Conservation (phyloP, 92 coral and sea anemone species). For the Porites evermanni region DNA sequence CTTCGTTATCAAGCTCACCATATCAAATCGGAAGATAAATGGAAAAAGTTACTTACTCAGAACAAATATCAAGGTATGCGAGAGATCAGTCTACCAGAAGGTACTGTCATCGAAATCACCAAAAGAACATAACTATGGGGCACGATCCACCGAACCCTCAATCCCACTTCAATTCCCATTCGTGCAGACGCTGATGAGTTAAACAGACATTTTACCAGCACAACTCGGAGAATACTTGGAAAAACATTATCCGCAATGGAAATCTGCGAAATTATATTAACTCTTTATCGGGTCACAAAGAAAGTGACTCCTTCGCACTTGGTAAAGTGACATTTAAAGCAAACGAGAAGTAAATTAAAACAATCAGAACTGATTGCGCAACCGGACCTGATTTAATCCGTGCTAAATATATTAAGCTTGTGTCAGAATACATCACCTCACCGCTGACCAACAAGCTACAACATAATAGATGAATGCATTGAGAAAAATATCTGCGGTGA, state of each 20-base stretch:
- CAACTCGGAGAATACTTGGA: constrained; percentile 33
- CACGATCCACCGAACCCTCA: too few relatives aligned
- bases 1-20: too few relatives aligned
- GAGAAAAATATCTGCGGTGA: constrained; percentile 18
- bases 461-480: constrained; percentile 19
- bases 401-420: constrained; percentile 36
- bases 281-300: background rate
- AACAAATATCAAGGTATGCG: too few relatives aligned
- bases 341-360: constrained; percentile 11
- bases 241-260: background rate
- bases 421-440: constrained; percentile 40
- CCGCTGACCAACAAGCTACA: background rate
- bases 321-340: constrained; percentile 27
- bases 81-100: too few relatives aligned
- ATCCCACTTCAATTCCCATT: constrained; percentile 4
- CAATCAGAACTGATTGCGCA: background rate
- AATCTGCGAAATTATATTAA: too few relatives aligned
- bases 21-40: too few relatives aligned
- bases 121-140: too few relatives aligned
- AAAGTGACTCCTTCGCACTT: constrained; percentile 16
- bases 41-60: too few relatives aligned
- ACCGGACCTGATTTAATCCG: constrained; percentile 35
- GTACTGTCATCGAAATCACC: too few relatives aligned
- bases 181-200: constrained; percentile 22
- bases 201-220: constrained; percentile 31